phyloP scores from a whole-genome alignment of 2,113 vertebrate genomes.

The Actenoides lindsayi region DNA sequence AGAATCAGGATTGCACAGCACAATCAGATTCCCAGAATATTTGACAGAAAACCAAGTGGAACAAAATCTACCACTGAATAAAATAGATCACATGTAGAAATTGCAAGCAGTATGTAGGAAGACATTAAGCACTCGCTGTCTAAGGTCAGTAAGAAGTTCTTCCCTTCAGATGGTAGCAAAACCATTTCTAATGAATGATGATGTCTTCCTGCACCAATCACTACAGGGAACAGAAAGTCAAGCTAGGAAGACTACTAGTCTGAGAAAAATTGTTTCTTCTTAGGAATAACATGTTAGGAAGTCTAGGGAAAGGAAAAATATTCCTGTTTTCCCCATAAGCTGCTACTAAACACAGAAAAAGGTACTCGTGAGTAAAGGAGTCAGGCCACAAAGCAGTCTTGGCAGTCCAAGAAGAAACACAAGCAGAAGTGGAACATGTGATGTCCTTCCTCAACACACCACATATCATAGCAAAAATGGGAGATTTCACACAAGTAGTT shows the following conservation, averaged over 20 bases:
- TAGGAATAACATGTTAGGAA: neutral
- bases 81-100: neutral
- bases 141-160: neutral
- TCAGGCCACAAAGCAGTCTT: neutral
- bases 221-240: neutral
- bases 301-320: neutral
- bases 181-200: neutral
- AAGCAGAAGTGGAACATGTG: neutral
- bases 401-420: neutral
- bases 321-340: neutral
- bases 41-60: neutral
- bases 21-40: neutral
- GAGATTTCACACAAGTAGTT: neutral
- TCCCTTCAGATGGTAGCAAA: neutral
- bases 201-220: neutral
- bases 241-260: neutral
- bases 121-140: neutral
- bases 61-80: neutral
- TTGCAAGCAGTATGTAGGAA: neutral
- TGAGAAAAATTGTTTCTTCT: neutral
- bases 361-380: neutral
- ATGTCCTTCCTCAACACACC: neutral
- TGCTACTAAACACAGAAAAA: neutral
- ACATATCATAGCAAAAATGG: neutral
- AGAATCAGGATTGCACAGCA: neutral